Evolutionary conservation across 2,888 invertebrate genomes (phyloP), one percentile per base, ranked within the genome.

Genomic region (Sphecodes monilicornis): DNA sequence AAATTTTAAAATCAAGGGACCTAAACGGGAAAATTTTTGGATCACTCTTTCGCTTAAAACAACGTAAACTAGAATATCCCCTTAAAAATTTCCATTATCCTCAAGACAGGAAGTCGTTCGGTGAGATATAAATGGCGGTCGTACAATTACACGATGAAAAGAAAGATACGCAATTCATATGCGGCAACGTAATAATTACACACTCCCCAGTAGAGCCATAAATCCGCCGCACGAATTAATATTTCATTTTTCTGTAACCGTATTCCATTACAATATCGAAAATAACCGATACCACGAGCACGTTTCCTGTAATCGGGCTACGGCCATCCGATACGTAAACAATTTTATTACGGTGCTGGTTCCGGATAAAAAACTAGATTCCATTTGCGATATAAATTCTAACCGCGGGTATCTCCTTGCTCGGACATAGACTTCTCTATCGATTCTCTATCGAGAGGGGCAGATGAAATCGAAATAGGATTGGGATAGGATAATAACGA

Each of bases 151-250:
- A 3, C 0, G 16, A 16, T 2, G 6, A 60, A 32, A 60, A 57
- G n/a, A 26, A 57, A 13, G 32, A 64, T 18, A 29, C 5, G 6
- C 22, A 36, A 26, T 36, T 26, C 64, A 22, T 36, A 18, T n/a
- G 32, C 32, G 54, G 16, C 26, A 29, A 60, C 36, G 3, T 64
- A 70, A 82, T 77, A 82, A 84, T 84, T 76, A 50, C 70, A 4
- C 71, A 18, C 29, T n/a, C 26, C 46, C 82, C 29, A 1, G 22
- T 5, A 43, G 22, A 22, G 36, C 50, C 64, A 70, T 77, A 77
- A 84, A 84, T 82, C 70, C 70, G n/a, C 36, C n/a, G 66, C 11
- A 73, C 13, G 41, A 76, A 82, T 84, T 84, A 77, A 84, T 82
- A 77, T 84, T 71, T 82, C 70, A 82, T 69, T 70, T 60, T 54